These are phyloP conservation scores for Hyaena hyaena DNA, from an alignment of 2,113 vertebrate species.

Conservation along the genomic window DNA sequence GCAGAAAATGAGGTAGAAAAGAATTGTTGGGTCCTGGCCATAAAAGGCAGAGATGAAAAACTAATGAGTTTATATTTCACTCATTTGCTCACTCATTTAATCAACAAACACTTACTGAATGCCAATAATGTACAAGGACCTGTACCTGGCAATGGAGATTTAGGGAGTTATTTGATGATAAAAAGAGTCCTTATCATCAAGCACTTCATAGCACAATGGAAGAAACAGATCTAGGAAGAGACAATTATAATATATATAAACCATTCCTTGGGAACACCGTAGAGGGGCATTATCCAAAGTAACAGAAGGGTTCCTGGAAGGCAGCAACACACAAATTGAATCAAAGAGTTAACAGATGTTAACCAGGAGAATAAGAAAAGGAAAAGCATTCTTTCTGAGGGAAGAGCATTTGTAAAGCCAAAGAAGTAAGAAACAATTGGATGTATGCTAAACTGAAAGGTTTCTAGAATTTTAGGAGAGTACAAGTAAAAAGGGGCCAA, in stretches of 20 bases:
- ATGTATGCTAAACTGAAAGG: not conserved
- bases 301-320: not conserved
- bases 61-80: not conserved
- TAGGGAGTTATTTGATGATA: not conserved
- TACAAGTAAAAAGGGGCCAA: not conserved
- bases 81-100: conserved; percentile 16
- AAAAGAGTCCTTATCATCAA: not conserved
- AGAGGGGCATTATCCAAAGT: not conserved
- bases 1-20: conserved; percentile 11
- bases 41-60: not conserved
- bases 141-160: not conserved
- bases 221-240: not conserved
- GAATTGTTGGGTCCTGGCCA: not conserved
- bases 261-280: not conserved
- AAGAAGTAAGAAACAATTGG: not conserved
- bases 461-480: not conserved
- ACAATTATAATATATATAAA: not conserved
- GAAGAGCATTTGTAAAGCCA: conserved; percentile 32
- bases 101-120: not conserved
- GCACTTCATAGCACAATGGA: not conserved
- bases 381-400: conserved; percentile 40
- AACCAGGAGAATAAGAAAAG: conserved; percentile 29
- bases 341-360: conserved; percentile 15
- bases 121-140: not conserved
- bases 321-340: not conserved